Evolutionary conservation across 2,797 vertebrate genomes (phyloP).

Genomic region (Arrhamphus sclerolepis): DNA sequence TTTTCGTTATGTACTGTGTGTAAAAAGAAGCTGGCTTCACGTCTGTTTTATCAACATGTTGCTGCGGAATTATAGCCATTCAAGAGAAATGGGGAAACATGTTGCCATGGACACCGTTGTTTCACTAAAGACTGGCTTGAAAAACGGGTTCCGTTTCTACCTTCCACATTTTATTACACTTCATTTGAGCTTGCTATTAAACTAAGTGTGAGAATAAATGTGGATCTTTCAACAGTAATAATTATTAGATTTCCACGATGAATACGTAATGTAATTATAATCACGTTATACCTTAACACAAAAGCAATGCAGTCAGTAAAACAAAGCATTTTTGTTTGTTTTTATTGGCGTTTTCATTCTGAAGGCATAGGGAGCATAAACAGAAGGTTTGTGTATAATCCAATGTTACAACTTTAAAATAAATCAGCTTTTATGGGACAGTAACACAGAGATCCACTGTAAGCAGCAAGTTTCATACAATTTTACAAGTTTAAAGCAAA

Average conservation of each 20-base stretch:
- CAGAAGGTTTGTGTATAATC: constrained; percentile 10
- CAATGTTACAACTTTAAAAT: constrained; percentile 2
- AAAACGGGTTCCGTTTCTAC: neutral
- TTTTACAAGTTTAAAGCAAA: constrained; percentile 4
- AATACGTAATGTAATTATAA: neutral
- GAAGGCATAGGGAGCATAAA: constrained; percentile 1
- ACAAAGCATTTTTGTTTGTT: constrained; percentile 1
- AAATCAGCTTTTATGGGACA: constrained; percentile 6
- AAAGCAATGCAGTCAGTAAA: neutral
- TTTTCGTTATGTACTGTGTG: too few relatives aligned
- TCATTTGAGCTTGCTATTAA: neutral
- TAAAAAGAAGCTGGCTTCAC: too few relatives aligned
- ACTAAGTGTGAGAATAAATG: too few relatives aligned
- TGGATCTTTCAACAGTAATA: too few relatives aligned
- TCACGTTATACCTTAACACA: too few relatives aligned
- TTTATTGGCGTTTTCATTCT: constrained; percentile 27
- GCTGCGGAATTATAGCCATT: too few relatives aligned
- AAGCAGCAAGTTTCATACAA: too few relatives aligned
- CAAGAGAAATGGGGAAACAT: too few relatives aligned
- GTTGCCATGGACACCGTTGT: constrained; percentile 1
- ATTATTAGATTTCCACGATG: too few relatives aligned
- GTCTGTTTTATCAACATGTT: too few relatives aligned
- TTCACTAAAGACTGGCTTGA: neutral
- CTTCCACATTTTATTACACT: neutral
- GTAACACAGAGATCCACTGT: neutral